These are phyloP conservation scores for Geotrypetes seraphini DNA, from an alignment of 2,797 vertebrate species.

Conservation along the genomic window DNA sequence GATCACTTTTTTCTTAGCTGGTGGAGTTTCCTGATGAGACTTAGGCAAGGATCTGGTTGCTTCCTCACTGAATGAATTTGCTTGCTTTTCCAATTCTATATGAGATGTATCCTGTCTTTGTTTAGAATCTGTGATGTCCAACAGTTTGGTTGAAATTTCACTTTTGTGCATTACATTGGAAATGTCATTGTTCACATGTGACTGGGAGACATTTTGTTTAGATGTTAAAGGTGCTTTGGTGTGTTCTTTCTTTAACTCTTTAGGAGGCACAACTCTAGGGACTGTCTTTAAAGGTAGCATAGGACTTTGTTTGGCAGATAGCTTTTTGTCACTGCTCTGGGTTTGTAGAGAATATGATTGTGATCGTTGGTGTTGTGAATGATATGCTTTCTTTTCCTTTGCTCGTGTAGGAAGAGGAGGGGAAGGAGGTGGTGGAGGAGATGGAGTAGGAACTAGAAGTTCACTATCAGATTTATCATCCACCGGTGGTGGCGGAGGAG, in stretches of 20 bases:
- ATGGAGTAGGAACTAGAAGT: constrained; percentile 40
- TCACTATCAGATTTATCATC: constrained; percentile 59
- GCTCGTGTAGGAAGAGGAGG: constrained; percentile 44
- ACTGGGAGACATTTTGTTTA: constrained; percentile 9
- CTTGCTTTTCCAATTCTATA: constrained; percentile 4
- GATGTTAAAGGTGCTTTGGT: constrained; percentile 12
- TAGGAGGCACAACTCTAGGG: constrained; percentile 56
- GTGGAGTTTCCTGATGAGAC: constrained; percentile 40
- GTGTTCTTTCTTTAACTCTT: constrained; percentile 36
- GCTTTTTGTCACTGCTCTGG: constrained; percentile 46
- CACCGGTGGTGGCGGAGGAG: constrained; percentile 53
- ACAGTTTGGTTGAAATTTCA: neutral
- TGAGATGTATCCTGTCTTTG: constrained; percentile 1
- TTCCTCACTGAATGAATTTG: neutral
- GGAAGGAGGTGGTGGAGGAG: constrained; percentile 38
- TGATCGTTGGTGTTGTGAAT: constrained; percentile 14
- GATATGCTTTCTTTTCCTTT: constrained; percentile 17
- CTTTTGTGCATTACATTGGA: constrained; percentile 3
- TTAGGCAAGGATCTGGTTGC: constrained; percentile 29
- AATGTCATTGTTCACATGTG: constrained; percentile 4
- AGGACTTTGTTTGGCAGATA: constrained; percentile 55
- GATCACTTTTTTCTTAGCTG: constrained; percentile 39
- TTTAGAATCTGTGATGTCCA: neutral
- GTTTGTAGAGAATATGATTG: constrained; percentile 3
- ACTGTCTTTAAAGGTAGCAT: constrained; percentile 42